phyloP scores from a whole-genome alignment of 2,888 invertebrate species.

The Tetropium fuscum region DNA sequence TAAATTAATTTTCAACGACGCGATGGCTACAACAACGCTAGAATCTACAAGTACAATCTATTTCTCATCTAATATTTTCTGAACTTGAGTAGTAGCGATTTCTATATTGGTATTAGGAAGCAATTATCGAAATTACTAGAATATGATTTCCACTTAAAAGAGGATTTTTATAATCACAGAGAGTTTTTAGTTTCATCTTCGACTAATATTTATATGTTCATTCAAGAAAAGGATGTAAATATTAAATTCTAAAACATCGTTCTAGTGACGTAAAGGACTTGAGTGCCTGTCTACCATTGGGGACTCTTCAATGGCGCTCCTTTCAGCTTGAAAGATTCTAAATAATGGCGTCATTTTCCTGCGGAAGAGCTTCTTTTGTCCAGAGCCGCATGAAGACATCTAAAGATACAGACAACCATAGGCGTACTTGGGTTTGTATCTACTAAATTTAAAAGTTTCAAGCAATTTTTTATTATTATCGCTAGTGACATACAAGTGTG shows the following conservation, averaged over 20 bases:
- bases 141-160: too few species aligned
- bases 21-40: neutral
- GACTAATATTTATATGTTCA: constrained; percentile 16
- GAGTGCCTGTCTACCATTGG: constrained; percentile 42
- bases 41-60: neutral
- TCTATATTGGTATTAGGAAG: too few species aligned
- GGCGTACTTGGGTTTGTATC: too few species aligned
- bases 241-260: constrained; percentile 9
- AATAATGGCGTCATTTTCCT: constrained; percentile 55
- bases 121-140: too few species aligned
- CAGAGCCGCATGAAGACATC: constrained; percentile 53
- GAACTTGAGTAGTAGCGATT: too few species aligned
- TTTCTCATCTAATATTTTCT: neutral
- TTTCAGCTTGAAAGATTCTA: constrained; percentile 53
- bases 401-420: constrained; percentile 46
- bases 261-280: constrained; percentile 30
- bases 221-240: constrained; percentile 8
- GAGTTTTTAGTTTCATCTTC: neutral
- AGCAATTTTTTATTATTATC: too few species aligned
- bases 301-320: constrained; percentile 47
- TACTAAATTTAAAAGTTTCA: too few species aligned
- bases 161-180: too few species aligned
- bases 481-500: too few species aligned
- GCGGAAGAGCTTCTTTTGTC: constrained; percentile 51
- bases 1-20: too few species aligned